Evolutionary conservation across 2,888 invertebrate genomes (phyloP).

Genomic region (Auanema freiburgensis): DNA sequence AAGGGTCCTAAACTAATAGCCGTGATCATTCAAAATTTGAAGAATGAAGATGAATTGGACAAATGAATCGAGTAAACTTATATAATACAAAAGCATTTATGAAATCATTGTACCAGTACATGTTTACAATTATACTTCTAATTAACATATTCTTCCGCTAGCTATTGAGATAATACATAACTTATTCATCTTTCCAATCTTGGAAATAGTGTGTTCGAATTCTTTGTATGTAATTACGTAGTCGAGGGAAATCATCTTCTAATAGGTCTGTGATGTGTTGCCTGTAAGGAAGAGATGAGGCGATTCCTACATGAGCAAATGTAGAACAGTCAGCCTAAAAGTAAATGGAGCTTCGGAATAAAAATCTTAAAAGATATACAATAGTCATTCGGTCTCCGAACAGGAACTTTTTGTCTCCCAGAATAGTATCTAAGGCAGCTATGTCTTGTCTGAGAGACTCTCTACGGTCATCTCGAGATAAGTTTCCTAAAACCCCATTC

Average conservation of each 20-base stretch:
- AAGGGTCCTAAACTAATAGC: too few relatives aligned
- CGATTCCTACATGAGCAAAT: slow-evolving; percentile 56
- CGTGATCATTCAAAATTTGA: too few relatives aligned
- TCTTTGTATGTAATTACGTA: slow-evolving; percentile 49
- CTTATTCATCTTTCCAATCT: slow-evolving; percentile 48
- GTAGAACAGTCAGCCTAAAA: slow-evolving; percentile 55
- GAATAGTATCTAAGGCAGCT: slow-evolving; percentile 84
- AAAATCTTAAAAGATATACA: slow-evolving; percentile 70
- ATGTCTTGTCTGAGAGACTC: slow-evolving; percentile 82
- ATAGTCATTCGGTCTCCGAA: slow-evolving; percentile 90
- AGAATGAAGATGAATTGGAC: too few relatives aligned
- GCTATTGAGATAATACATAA: not conserved
- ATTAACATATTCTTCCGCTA: too few relatives aligned
- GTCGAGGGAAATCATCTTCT: slow-evolving; percentile 56
- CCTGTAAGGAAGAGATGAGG: slow-evolving; percentile 55
- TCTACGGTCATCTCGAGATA: slow-evolving; percentile 28
- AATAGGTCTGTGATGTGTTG: slow-evolving; percentile 55
- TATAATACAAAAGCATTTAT: too few relatives aligned
- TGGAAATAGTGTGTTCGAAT: slow-evolving; percentile 58
- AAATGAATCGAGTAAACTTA: too few relatives aligned
- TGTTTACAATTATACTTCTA: too few relatives aligned
- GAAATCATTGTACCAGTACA: too few relatives aligned
- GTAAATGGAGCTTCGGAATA: slow-evolving; percentile 5
- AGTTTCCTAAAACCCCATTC: slow-evolving; percentile 30
- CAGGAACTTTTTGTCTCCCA: slow-evolving; percentile 90